Conservation (phyloP, 2,797 vertebrate genomes). For the Cryptoblepharus egeriae region DNA sequence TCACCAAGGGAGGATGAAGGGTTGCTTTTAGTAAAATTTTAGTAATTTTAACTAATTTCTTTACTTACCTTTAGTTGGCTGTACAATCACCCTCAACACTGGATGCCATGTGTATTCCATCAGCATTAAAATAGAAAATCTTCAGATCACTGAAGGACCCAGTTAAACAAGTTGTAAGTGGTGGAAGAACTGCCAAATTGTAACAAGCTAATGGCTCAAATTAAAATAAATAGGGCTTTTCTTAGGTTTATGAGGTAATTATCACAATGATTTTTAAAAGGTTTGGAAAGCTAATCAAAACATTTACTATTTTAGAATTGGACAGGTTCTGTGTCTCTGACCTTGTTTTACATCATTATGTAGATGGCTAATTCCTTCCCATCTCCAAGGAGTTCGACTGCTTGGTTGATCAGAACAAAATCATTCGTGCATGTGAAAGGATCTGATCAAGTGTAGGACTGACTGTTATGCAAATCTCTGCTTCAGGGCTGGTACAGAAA, state of each 20-base stretch:
- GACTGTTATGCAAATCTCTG: neutral
- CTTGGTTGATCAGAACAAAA: slow-evolving; percentile 27
- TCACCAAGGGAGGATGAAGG: too few species aligned
- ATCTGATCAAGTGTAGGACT: slow-evolving; percentile 40
- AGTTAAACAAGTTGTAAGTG: neutral
- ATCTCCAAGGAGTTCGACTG: slow-evolving; percentile 12
- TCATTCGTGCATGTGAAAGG: slow-evolving; percentile 15
- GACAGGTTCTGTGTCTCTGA: slow-evolving; percentile 5
- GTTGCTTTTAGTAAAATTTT: too few species aligned
- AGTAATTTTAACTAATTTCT: too few species aligned
- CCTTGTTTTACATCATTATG: slow-evolving; percentile 26
- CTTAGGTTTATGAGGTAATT: neutral
- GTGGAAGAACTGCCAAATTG: neutral
- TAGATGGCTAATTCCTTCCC: neutral
- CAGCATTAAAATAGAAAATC: too few species aligned
- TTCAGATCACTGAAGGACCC: too few species aligned
- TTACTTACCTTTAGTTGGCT: too few species aligned
- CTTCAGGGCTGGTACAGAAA: slow-evolving; percentile 41
- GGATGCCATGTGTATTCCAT: too few species aligned
- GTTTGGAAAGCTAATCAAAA: slow-evolving; percentile 40
- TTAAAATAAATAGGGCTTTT: neutral
- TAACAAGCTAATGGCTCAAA: slow-evolving; percentile 6
- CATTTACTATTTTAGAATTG: slow-evolving; percentile 15
- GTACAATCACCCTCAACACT: too few species aligned
- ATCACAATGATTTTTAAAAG: neutral